Evolutionary conservation across 2,113 vertebrate genomes (phyloP).

Genomic region (Pygoscelis antarcticus): DNA sequence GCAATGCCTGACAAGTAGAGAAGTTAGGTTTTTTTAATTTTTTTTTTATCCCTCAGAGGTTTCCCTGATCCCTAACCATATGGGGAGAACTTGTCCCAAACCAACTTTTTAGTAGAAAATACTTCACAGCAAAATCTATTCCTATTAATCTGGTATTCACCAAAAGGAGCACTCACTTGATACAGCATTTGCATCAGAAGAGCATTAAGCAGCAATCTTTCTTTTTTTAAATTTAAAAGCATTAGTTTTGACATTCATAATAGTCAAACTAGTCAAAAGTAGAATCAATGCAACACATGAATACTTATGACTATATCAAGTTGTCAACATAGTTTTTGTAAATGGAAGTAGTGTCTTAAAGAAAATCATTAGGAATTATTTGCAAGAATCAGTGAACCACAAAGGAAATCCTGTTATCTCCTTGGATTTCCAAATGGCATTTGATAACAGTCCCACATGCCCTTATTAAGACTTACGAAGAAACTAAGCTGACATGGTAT

Average conservation of each 20-base stretch:
- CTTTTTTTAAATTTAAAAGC: not conserved
- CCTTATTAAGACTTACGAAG: not conserved
- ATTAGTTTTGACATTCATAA: not conserved
- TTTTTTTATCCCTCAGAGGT: not conserved
- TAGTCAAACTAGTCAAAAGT: not conserved
- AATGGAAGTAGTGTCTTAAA: not conserved
- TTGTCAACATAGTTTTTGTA: not conserved
- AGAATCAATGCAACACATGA: not conserved
- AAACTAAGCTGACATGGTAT: not conserved
- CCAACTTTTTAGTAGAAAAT: not conserved
- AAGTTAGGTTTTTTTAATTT: not conserved
- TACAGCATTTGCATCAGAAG: not conserved
- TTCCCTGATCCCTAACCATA: not conserved
- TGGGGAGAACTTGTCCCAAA: not conserved
- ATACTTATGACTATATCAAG: not conserved
- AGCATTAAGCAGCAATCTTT: not conserved
- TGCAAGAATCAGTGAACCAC: not conserved
- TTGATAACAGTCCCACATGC: not conserved
- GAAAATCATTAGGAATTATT: not conserved
- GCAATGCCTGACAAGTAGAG: not conserved
- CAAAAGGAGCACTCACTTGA: not conserved
- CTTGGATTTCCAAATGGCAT: not conserved
- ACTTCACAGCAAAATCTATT: not conserved
- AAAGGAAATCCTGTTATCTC: not conserved
- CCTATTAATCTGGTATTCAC: not conserved